Base-by-base conservation (phyloP, 2,797 vertebrate species). In the Gobionotothen gibberifrons region DNA sequence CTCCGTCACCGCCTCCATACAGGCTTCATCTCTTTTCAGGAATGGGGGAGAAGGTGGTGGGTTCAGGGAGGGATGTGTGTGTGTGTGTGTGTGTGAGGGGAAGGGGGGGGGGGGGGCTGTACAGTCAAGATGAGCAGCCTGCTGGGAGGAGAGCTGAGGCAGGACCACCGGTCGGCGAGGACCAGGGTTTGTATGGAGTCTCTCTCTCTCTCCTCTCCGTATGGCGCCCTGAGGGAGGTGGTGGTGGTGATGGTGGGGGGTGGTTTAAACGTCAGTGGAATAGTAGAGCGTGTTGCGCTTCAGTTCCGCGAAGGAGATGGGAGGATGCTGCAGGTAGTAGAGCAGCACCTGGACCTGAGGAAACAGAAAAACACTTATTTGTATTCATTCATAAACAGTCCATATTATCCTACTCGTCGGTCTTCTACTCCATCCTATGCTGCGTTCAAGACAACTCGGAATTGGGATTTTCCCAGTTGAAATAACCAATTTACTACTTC, bases 311-410 rank as follows among this genome's bases (percentile, higher is more conserved):
- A 97, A 97, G 94, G 96, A 96, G 79, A 99, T 96, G 72, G 97
- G 97, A 65, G 96, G 93, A 83, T 99, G 98, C 94, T 99, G 98
- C 94, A 99, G 90, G 93, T 99, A 99, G 89, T 99, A 99, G 69
- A 99, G 97, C 80, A 99, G 95, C 85, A 99, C 98, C 88, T 99
- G 98, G 83, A 99, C 98, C 98, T 99, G 84, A 15, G n/a, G n/a
- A 19, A 57, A 69, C 26, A 79, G 13, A 26, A 64, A 42, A 65
- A 3, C 13, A 21, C 2, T 9, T 1, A 0, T 9, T 61, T 58
- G 17, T 44, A 43, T 13, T 53, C 15, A 56, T 29, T 44, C 9
- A 19, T 29, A 49, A 44, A 22, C 0, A 1, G n/a, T 62, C 44
- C 46, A 22, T 9, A 7, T 21, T 16, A 17, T 21, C 22, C 9